Conservation (phyloP, 2,797 vertebrate species). For the Amphiprion clarkii region DNA sequence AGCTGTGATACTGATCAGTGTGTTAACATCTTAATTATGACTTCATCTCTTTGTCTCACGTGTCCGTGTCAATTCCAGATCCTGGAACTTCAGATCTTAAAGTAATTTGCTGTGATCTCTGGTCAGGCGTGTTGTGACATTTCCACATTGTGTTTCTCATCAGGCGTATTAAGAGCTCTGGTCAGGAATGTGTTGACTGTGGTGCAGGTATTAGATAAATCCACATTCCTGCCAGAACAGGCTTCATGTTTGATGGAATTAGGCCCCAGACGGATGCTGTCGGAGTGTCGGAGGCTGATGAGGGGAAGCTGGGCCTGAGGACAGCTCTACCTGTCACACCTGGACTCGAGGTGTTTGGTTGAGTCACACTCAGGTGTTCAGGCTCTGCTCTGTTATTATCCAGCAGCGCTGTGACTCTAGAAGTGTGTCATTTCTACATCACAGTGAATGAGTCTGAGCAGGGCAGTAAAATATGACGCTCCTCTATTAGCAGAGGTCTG, state of each 20-base stretch:
- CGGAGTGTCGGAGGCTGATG: no score
- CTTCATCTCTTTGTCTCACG: no score
- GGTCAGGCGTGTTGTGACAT: no score
- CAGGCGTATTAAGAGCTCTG: neutral
- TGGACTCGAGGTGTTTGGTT: slow-evolving; percentile 50
- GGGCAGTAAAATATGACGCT: neutral
- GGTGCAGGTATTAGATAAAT: neutral
- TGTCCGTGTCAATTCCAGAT: no score
- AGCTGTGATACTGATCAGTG: no score
- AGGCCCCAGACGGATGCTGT: no score
- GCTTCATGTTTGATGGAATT: neutral
- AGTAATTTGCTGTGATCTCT: no score
- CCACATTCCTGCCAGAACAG: neutral
- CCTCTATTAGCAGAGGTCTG: neutral
- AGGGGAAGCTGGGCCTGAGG: slow-evolving; percentile 7
- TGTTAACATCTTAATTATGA: no score
- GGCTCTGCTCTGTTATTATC: slow-evolving; percentile 57
- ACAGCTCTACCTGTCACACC: slow-evolving; percentile 46
- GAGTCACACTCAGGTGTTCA: slow-evolving; percentile 46
- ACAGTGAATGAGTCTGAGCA: slow-evolving; percentile 50
- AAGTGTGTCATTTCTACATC: slow-evolving; percentile 8
- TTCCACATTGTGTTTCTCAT: no score
- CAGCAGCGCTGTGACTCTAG: slow-evolving; percentile 37
- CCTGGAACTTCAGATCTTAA: no score
- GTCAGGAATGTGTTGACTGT: neutral